Evolutionary conservation across 2,888 invertebrate genomes (phyloP), one percentile per base, ranked within the genome.

Genomic region (Empis stercorea): DNA sequence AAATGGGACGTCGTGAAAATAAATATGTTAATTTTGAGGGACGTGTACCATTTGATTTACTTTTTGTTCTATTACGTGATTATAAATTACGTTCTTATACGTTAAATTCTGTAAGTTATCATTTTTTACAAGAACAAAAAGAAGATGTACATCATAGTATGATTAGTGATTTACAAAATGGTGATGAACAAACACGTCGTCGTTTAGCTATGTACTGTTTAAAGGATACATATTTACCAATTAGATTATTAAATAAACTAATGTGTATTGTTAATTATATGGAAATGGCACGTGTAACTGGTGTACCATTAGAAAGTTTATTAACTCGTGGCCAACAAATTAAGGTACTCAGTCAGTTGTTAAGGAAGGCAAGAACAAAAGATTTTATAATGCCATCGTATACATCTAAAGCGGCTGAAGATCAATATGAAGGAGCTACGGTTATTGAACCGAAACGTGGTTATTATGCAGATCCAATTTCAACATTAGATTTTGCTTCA

Each of bases 201-300:
- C 79, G 89, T 66, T 72, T 97, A 53, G 99, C 99, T 10, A 92
- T 97, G 65, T 99, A 99, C 64, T 99, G 99, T 65, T 73, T 99
- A 48, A 99, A 99, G 73, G 99, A 99, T 76, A 97, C 99, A 1
- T 87, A 92, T 64, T 73, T 99, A 46, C 99, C 99, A 1, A 69
- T 99, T 17, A 80, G 93, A 54, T 73, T 99, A 39, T 71, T 99
- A 44, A 92, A 95, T 57, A 99, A 99, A 66, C 76, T 99, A 13
- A 96, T 97, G 92, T 94, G 92, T 60, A 85, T 99, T 57, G 93
- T 97, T 48, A 99, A 99, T 70, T 95, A 97, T 67, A 94, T 99
- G 83, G 99, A 99, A 78, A 99, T 99, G 99, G 94, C 99, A 7
- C 83, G 99, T 67, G 99, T 99, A 1, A 99, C 99, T 2, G 99